Base-by-base conservation (phyloP, 2,888 invertebrate species). In the Drosophila sordidula region DNA sequence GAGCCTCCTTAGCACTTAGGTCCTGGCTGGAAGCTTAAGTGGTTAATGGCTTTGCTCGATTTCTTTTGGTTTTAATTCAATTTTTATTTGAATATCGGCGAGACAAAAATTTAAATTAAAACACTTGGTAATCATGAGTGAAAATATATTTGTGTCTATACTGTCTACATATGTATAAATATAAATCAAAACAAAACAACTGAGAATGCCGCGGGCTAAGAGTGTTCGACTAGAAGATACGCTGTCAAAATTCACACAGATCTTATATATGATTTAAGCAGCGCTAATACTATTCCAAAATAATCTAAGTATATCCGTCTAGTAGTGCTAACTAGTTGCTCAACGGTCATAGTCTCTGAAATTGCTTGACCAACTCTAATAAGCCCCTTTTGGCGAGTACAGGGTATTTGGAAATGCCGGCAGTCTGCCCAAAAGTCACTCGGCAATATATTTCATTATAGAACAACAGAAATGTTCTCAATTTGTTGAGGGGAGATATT, bases 121-220 rank as follows among this genome's bases (percentile, higher is more conserved):
- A 12, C 8, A 32, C 14, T 57, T 57, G 57, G 29, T 29, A 55
- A 54, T 55, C 25, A 45, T 41, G 26, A 26, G 58, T 16, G 69
- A 55, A 65, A 36, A 55, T 51, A 29, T 42, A 29, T 57, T 29
- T 14, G 26, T 39, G 22, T 66, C 38, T 58, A 49, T 36, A 25
- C 34, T 44, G 54, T 42, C 36, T 39, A 49, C 26, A 26, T 42
- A 32, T 66, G 16, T 66, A 66, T 69, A 70, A 69, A 66, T 69
- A 66, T 69, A 66, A 49, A 38, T 57, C 47, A 49, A 70, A 66
- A 66, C 47, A 66, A 57, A 69, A 34, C 42, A 44, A 29, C 12
- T 22, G 26, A 67, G 14, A 36, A 51, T 41, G 18, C 16, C 32
- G 22, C 1, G 12, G 2, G 0, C 18, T 8, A 12, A 6, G n/a